These are phyloP conservation scores for Tenualosa ilisha DNA, from an alignment of 2,797 vertebrate species.

Conservation along the genomic window DNA sequence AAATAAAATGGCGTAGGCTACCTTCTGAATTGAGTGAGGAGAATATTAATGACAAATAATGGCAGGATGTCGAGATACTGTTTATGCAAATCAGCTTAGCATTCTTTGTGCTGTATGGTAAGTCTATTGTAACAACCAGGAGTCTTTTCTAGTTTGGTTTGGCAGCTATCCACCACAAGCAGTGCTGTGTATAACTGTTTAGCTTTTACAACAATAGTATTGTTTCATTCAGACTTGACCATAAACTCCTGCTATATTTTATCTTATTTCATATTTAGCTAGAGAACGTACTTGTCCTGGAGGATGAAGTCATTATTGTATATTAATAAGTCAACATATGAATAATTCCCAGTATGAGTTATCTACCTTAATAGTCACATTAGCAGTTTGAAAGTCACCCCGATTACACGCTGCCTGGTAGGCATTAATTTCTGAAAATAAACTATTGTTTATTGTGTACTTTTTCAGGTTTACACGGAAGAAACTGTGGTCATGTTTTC, in stretches of 20 bases:
- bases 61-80: constrained; percentile 56
- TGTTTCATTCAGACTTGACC: constrained; percentile 48
- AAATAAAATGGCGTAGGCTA: not conserved
- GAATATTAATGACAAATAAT: constrained; percentile 10
- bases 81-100: constrained; percentile 48
- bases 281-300: not conserved
- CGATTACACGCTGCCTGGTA: not conserved
- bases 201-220: constrained; percentile 53
- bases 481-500: not conserved
- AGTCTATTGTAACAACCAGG: constrained; percentile 52
- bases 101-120: constrained; percentile 54
- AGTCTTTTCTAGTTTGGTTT: constrained; percentile 51
- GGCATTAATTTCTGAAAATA: not conserved
- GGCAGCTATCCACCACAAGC: constrained; percentile 50
- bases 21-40: not conserved
- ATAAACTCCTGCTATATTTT: constrained; percentile 29
- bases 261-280: constrained; percentile 6
- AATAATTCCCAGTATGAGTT: not conserved
- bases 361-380: not conserved
- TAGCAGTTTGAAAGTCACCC: not conserved
- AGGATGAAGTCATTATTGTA: not conserved
- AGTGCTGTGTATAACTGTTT: constrained; percentile 53
- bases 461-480: not conserved
- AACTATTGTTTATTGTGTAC: not conserved
- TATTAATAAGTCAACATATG: not conserved